Conservation (phyloP, 2,797 vertebrate genomes). For the Capromys pilorides region DNA sequence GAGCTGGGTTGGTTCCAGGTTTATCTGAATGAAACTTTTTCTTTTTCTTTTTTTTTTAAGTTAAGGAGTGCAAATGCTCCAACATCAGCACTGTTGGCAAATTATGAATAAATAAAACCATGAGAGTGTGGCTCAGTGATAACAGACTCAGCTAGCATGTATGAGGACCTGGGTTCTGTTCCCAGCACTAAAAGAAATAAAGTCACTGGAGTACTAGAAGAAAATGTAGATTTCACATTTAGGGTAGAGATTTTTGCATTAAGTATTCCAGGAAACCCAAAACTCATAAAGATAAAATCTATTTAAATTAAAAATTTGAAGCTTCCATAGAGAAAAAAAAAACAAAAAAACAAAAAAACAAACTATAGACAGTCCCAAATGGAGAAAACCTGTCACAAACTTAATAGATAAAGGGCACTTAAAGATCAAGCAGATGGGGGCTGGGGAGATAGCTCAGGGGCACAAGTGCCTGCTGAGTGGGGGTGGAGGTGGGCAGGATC, state of each 20-base stretch:
- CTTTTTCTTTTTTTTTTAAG: background rate
- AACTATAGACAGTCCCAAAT: background rate
- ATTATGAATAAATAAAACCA: conserved; percentile 26
- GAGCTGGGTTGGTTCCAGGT: background rate
- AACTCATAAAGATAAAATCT: background rate
- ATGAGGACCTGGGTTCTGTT: background rate
- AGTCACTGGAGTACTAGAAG: background rate
- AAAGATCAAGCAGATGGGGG: background rate
- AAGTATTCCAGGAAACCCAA: background rate
- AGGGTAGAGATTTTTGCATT: background rate
- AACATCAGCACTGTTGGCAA: background rate
- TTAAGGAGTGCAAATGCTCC: background rate
- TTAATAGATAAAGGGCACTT: conserved; percentile 4
- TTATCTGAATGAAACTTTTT: background rate
- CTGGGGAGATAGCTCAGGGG: too few relatives aligned
- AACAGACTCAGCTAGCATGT: background rate
- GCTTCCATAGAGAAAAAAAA: background rate
- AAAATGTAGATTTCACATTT: conserved; percentile 42
- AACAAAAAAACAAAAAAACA: too few relatives aligned
- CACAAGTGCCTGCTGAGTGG: too few relatives aligned
- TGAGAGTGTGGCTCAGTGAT: background rate
- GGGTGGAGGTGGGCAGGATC: background rate
- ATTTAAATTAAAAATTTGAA: background rate
- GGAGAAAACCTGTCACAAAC: background rate
- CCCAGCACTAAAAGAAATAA: background rate